Evolutionary conservation across 2,113 vertebrate species (phyloP).

Genomic region (Addax nasomaculatus): DNA sequence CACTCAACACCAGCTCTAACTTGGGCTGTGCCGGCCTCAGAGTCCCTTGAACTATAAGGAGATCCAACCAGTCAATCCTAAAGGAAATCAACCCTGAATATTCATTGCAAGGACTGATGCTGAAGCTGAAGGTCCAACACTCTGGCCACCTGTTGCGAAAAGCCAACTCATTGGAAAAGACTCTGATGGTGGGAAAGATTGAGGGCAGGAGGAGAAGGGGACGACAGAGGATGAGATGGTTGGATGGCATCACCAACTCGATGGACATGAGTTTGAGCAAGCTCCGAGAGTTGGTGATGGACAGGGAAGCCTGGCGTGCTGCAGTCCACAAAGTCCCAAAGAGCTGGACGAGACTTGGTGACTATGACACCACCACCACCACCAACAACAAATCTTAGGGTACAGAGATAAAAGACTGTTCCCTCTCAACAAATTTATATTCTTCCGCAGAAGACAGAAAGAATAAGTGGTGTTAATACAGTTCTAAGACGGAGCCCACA

Average conservation of each 20-base stretch:
- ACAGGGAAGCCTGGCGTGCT: not conserved
- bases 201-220: not conserved
- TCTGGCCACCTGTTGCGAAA: not conserved
- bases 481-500: not conserved
- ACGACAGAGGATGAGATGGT: not conserved
- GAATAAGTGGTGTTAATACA: not conserved
- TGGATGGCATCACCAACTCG: not conserved
- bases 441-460: not conserved
- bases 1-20: not conserved
- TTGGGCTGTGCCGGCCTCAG: not conserved
- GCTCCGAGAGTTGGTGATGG: not conserved
- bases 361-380: not conserved
- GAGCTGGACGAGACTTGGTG: not conserved
- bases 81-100: not conserved
- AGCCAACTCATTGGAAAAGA: not conserved
- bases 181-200: not conserved
- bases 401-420: not conserved
- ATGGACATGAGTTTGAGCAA: not conserved
- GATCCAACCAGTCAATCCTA: not conserved
- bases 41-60: not conserved
- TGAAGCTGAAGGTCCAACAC: not conserved
- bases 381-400: not conserved
- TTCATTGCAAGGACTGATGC: not conserved
- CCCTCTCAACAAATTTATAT: conserved; percentile 58
- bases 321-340: not conserved